Conservation (phyloP, 2,113 vertebrate species). For the Atlantisia rogersi region DNA sequence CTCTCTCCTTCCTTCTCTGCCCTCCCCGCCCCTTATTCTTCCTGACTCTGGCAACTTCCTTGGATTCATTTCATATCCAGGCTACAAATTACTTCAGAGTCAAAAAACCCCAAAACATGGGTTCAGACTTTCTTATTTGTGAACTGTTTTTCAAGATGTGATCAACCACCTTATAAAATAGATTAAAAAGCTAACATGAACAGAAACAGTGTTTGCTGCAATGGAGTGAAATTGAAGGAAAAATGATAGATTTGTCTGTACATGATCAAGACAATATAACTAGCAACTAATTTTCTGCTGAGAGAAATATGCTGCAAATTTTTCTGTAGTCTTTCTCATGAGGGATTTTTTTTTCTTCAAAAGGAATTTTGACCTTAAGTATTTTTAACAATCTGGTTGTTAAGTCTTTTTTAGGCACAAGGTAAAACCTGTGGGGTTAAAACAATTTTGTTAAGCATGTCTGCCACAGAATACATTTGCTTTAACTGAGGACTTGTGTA, state of each 20-base stretch:
- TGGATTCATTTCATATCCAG: neutral
- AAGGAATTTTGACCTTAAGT: neutral
- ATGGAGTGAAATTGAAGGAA: neutral
- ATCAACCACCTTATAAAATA: neutral
- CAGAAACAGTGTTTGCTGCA: neutral
- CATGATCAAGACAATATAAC: neutral
- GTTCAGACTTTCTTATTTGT: neutral
- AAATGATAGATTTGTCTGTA: neutral
- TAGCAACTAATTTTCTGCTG: neutral
- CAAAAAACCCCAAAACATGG: rapidly evolving
- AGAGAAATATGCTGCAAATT: neutral
- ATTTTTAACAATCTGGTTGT: neutral
- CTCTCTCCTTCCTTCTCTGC: too few relatives aligned
- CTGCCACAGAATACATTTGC: neutral
- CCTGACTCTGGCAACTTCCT: neutral
- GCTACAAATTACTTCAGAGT: neutral
- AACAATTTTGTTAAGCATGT: neutral
- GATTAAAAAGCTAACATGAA: neutral
- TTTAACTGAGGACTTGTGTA: neutral
- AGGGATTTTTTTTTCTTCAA: neutral
- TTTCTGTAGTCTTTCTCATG: neutral
- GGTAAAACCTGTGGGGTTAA: neutral
- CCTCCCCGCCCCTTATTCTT: neutral
- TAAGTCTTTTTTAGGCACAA: neutral
- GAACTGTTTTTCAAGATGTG: neutral